Conservation (phyloP, 1,140 invertebrate genomes). For the Scaptomyza hsui region DNA sequence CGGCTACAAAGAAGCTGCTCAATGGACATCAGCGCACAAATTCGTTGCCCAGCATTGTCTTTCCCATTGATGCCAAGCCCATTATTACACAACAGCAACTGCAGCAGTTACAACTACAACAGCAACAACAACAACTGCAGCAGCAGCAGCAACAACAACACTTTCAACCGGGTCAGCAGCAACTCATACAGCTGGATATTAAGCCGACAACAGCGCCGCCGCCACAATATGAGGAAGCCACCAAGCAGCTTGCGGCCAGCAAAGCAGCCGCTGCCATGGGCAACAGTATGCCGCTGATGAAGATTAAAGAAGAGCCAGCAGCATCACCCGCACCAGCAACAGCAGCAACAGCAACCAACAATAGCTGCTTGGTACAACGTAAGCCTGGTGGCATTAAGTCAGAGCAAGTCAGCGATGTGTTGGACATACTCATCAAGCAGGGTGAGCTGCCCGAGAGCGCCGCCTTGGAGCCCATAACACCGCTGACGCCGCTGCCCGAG, state of each 20-base stretch:
- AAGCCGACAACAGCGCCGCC: constrained; percentile 83
- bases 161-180: constrained; percentile 66
- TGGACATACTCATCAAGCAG: constrained; percentile 97
- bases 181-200: constrained; percentile 83
- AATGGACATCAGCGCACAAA: constrained; percentile 80
- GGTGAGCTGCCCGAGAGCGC: constrained; percentile 95
- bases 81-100: constrained; percentile 72
- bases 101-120: constrained; percentile 68
- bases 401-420: constrained; percentile 96
- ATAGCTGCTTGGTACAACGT: constrained; percentile 52
- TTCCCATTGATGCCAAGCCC: constrained; percentile 76
- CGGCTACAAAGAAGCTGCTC: constrained; percentile 66
- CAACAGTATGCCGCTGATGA: constrained; percentile 58
- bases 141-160: constrained; percentile 53
- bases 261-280: constrained; percentile 68
- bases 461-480: constrained; percentile 90
- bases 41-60: constrained; percentile 78
- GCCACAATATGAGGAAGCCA: constrained; percentile 89
- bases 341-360: constrained; percentile 3
- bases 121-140: constrained; percentile 50
- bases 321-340: constrained; percentile 34
- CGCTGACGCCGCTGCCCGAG: constrained; percentile 80
- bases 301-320: constrained; percentile 77
- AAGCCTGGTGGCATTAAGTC: constrained; percentile 88
- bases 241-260: constrained; percentile 86